Percentiles rank a stretch among this genome's conserved stretches.
Evolutionary conservation across 2,888 invertebrate species (phyloP).

Genomic region (Chloroclysta siterata): DNA sequence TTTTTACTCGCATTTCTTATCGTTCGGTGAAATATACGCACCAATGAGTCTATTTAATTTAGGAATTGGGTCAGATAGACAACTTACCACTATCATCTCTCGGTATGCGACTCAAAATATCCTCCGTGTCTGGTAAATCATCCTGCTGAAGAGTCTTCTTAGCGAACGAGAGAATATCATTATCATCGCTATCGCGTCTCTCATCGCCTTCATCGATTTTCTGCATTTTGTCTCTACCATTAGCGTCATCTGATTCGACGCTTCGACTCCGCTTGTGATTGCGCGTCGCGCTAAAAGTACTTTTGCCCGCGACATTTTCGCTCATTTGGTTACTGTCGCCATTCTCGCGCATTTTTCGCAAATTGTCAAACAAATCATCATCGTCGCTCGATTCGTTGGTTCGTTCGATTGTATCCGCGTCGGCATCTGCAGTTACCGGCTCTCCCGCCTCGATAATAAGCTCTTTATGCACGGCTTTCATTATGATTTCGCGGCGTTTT

Average conservation of each 20-base stretch:
- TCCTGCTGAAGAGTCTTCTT: slow-evolving; percentile 72
- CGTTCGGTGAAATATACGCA: background rate
- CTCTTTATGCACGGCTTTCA: slow-evolving; percentile 83
- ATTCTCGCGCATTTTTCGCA: slow-evolving; percentile 64
- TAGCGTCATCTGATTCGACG: slow-evolving; percentile 59
- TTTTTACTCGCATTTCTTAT: background rate
- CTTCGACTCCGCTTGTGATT: slow-evolving; percentile 70
- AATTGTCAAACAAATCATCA: slow-evolving; percentile 73
- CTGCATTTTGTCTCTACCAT: slow-evolving; percentile 64
- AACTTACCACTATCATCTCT: slow-evolving; percentile 63
- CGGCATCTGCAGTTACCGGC: slow-evolving; percentile 18
- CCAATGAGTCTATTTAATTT: background rate
- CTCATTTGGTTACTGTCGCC: slow-evolving; percentile 52
- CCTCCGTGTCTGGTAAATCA: slow-evolving; percentile 73
- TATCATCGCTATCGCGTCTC: slow-evolving; percentile 52
- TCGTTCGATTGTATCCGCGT: slow-evolving; percentile 16
- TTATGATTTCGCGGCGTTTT: slow-evolving; percentile 83
- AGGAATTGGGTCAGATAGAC: background rate
- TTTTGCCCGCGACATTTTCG: slow-evolving; percentile 25
- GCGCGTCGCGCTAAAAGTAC: slow-evolving; percentile 27
- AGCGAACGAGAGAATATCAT: slow-evolving; percentile 75
- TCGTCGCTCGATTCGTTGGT: slow-evolving; percentile 66
- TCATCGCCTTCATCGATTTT: slow-evolving; percentile 67
- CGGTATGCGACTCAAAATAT: slow-evolving; percentile 62
- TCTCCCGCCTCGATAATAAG: slow-evolving; percentile 60